Evolutionary conservation across 2,797 vertebrate genomes (phyloP).

Genomic region (Notoglanidium macrostoma): DNA sequence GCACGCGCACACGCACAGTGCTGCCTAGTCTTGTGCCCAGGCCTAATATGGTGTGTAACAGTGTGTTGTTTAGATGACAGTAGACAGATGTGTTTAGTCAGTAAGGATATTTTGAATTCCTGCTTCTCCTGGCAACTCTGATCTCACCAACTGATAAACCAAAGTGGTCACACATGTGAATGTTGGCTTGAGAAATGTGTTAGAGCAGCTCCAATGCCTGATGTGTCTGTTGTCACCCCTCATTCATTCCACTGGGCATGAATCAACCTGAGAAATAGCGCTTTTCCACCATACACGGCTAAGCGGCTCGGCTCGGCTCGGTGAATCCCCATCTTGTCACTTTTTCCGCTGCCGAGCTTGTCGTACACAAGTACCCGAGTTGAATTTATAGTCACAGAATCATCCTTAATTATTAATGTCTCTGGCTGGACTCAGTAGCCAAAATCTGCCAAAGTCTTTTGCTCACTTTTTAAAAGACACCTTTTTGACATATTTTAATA

Average conservation of each 20-base stretch:
- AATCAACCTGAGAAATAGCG: too few species aligned
- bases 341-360: not conserved
- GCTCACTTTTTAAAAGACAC: not conserved
- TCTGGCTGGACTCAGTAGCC: not conserved
- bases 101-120: not conserved
- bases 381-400: not conserved
- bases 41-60: slow-evolving; percentile 26
- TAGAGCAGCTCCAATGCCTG: not conserved
- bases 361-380: too few species aligned
- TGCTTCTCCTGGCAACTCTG: not conserved
- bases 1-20: not conserved
- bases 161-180: not conserved
- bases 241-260: not conserved
- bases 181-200: not conserved
- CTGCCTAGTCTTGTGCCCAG: not conserved
- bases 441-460: not conserved
- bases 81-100: not conserved
- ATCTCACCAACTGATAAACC: not conserved
- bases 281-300: not conserved
- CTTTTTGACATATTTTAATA: not conserved
- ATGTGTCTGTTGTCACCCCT: not conserved
- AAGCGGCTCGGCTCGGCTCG: not conserved
- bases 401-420: not conserved
- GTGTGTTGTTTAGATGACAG: slow-evolving; percentile 14
- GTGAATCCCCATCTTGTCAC: not conserved